These are phyloP conservation scores for Mizuhopecten yessoensis DNA, from an alignment of 1,140 invertebrate species.

Conservation along the genomic window DNA sequence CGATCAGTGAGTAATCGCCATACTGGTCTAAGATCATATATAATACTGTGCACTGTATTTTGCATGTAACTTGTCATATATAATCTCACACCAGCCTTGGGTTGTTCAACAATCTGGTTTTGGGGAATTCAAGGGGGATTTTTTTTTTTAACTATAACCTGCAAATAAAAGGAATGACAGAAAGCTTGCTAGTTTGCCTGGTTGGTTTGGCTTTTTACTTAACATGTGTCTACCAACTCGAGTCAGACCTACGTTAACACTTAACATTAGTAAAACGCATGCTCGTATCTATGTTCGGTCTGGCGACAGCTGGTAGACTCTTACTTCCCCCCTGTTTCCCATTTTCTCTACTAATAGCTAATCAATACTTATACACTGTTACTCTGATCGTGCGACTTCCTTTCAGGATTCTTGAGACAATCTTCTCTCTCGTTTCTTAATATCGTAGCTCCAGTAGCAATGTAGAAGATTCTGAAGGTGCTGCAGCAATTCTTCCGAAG, in stretches of 20 bases:
- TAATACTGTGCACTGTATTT: not conserved
- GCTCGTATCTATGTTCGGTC: not conserved
- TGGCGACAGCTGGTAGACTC: constrained; percentile 36
- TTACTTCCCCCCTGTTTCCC: not conserved
- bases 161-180: not conserved
- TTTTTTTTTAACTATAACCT: not conserved
- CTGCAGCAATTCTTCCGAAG: not conserved
- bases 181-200: not conserved
- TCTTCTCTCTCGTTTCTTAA: not conserved
- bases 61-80: constrained; percentile 17
- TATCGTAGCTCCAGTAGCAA: not conserved
- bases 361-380: not conserved
- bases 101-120: not conserved
- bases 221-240: constrained; percentile 9
- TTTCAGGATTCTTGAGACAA: constrained; percentile 23
- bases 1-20: constrained; percentile 59
- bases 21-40: not conserved
- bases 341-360: constrained; percentile 18
- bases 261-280: not conserved
- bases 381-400: not conserved
- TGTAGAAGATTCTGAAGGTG: not conserved
- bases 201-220: not conserved
- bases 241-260: not conserved
- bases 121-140: not conserved
- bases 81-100: not conserved